Conservation (phyloP, 92 coral and sea anemone genomes). For the Epizoanthus stellaris region DNA sequence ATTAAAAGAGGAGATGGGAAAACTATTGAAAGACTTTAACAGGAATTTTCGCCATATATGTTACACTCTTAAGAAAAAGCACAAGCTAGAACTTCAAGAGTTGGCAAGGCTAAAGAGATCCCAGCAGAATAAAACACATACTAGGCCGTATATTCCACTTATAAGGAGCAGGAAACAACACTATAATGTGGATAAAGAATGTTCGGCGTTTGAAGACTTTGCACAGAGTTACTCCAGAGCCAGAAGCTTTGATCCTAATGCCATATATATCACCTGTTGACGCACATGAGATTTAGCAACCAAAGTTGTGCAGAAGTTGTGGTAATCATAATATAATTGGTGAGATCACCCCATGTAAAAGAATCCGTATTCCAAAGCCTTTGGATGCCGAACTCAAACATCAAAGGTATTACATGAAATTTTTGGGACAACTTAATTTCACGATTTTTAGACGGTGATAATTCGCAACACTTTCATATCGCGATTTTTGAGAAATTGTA, state of each 20-base stretch:
- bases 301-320: no score
- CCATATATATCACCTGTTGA: neutral
- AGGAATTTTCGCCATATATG: constrained; percentile 11
- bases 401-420: no score
- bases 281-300: neutral
- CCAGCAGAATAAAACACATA: neutral
- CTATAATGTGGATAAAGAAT: neutral
- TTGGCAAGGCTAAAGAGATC: neutral
- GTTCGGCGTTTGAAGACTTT: neutral
- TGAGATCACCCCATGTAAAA: no score
- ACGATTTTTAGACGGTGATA: no score
- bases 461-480: no score
- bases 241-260: constrained; percentile 11
- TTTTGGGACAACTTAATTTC: no score
- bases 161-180: neutral
- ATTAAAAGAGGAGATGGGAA: constrained; percentile 26
- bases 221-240: neutral
- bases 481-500: no score
- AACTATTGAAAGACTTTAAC: constrained; percentile 25
- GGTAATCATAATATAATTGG: no score
- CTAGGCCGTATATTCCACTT: neutral
- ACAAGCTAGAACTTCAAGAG: constrained; percentile 29
- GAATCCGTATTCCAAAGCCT: no score
- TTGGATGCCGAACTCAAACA: no score
- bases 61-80: constrained; percentile 8